phyloP scores from a whole-genome alignment of 2,797 vertebrate genomes.

The Squalus acanthias region DNA sequence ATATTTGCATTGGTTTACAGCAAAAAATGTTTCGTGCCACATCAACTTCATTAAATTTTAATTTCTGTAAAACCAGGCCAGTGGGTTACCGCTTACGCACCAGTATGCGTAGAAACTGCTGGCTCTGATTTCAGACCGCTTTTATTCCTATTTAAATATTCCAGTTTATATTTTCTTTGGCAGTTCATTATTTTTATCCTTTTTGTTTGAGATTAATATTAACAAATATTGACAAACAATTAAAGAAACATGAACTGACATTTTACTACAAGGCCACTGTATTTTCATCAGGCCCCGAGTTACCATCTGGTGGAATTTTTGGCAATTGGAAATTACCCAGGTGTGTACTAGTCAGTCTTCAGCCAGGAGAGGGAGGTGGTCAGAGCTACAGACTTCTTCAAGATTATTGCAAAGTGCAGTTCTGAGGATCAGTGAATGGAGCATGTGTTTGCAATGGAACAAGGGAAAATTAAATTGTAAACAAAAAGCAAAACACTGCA shows the following conservation, averaged over 20 bases:
- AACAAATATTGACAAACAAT: neutral
- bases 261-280: neutral
- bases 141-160: neutral
- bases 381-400: neutral
- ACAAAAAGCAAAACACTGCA: no score
- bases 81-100: neutral
- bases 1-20: neutral
- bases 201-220: neutral
- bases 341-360: neutral
- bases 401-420: neutral
- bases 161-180: neutral
- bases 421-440: neutral
- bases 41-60: neutral
- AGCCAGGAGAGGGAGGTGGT: neutral
- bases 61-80: neutral
- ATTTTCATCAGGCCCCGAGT: neutral
- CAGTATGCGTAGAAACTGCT: neutral
- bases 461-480: no score
- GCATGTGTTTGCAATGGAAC: no score
- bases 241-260: neutral
- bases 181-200: neutral
- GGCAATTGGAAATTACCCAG: neutral
- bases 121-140: neutral
- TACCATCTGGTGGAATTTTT: neutral
- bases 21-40: neutral